These are phyloP conservation scores for Porites australiensis DNA, from an alignment of 64 coral and sea anemone species.

Conservation along the genomic window DNA sequence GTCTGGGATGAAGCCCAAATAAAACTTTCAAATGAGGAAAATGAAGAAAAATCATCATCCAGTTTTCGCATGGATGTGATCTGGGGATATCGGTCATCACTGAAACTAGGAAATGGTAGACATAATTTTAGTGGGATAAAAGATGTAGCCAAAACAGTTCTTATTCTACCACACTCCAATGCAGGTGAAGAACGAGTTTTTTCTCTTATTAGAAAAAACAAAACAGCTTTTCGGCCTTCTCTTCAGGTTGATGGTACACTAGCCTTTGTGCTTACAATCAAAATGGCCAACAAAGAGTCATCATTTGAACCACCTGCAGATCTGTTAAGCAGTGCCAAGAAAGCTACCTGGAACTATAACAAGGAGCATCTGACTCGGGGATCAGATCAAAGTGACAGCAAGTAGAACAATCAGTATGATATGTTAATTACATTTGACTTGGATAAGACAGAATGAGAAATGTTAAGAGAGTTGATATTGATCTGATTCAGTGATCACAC, in stretches of 20 bases:
- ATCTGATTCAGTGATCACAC: too few relatives aligned
- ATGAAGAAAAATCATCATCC: slow-evolving; percentile 25
- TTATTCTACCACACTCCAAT: slow-evolving; percentile 56
- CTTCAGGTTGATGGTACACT: slow-evolving; percentile 58
- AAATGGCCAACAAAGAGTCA: slow-evolving; percentile 37
- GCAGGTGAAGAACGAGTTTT: slow-evolving; percentile 69
- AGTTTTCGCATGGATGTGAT: slow-evolving; percentile 57
- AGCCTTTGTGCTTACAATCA: slow-evolving; percentile 66
- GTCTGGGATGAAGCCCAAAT: slow-evolving; percentile 45
- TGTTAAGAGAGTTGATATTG: too few relatives aligned
- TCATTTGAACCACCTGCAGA: slow-evolving; percentile 44
- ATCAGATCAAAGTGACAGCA: neutral
- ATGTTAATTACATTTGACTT: too few relatives aligned
- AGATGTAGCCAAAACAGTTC: slow-evolving; percentile 45
- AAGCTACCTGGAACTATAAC: slow-evolving; percentile 68
- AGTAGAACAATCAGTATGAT: neutral
- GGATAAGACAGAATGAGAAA: too few relatives aligned
- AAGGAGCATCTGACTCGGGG: slow-evolving; percentile 19
- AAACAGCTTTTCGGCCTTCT: slow-evolving; percentile 58
- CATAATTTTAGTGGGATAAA: slow-evolving; percentile 28
- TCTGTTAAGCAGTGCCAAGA: slow-evolving; percentile 37
- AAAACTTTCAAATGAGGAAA: slow-evolving; percentile 40
- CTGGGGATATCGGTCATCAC: slow-evolving; percentile 46
- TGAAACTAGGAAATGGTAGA: slow-evolving; percentile 43
- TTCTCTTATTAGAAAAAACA: slow-evolving; percentile 74